Base-by-base conservation (phyloP, 2,797 vertebrate species). In the Leptodactylus fallax region DNA sequence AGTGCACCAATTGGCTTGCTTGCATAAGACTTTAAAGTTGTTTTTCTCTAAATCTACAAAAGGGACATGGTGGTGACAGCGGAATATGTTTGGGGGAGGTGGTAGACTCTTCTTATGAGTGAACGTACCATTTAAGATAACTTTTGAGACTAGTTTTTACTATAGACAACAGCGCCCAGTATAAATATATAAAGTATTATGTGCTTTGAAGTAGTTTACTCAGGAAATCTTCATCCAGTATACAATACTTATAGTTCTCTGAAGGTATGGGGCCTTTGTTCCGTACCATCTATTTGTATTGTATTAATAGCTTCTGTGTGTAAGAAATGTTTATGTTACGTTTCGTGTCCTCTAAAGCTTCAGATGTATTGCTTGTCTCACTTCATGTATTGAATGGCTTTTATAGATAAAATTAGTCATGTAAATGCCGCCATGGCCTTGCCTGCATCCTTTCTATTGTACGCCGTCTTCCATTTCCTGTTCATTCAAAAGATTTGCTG, bases 381-480 rank as follows among this genome's bases (percentile, higher is more conserved):
- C 55, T 53, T 19, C 56, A 60, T 7, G 55, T 23, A 21, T 25
- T 60, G 78, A 36, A 79, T 21, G n/a, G 25, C 12, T 55, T 61
- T 55, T 21, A 56, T 36, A 45, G 67, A 58, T 58, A 83, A n/a
- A 83, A 58, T 83, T 17, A 56, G 51, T 16, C 51, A n/a, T 55
- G 16, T 71, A 72, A 55, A 69, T 71, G 49, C 10, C 21, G 21
- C 45, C 58, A 21, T 74, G 67, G 67, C 82, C 82, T 74, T 83
- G 82, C 25, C 53, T 13, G 45, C 23, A 23, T 27, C 81, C 25
- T 83, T 36, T 45, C 25, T 16, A 53, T 83, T 71, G 25, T 71
- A 5, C 16, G n/a, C 5, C 21, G 36, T 56, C 67, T 55, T 55
- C 63, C 61, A 83, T 13, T 36, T 55, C 23, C 65, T 83, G 65